These are phyloP conservation scores for Apogon hyalosoma DNA, from an alignment of 2,797 vertebrate species.

Conservation along the genomic window DNA sequence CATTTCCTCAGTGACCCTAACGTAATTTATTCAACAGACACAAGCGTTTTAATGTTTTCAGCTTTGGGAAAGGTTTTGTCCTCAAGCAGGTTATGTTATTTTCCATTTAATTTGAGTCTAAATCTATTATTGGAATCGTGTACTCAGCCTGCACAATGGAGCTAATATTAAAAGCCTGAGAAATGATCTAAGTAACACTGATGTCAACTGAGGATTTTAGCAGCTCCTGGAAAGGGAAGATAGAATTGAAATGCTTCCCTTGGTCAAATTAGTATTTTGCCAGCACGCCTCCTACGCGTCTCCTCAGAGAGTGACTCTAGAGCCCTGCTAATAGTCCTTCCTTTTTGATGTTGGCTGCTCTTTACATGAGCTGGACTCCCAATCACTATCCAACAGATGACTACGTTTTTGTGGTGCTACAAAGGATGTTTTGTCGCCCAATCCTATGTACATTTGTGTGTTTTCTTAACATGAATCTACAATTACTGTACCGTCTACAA, in stretches of 20 bases:
- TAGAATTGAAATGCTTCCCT: constrained; percentile 53
- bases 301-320: constrained; percentile 65
- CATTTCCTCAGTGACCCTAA: constrained; percentile 43
- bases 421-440: constrained; percentile 16
- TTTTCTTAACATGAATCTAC: constrained; percentile 4
- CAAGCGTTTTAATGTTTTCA: constrained; percentile 44
- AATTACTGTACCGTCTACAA: neutral
- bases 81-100: constrained; percentile 11
- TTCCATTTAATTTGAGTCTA: constrained; percentile 34
- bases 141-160: constrained; percentile 26
- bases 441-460: constrained; percentile 6
- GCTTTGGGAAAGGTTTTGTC: constrained; percentile 19
- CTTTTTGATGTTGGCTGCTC: constrained; percentile 57
- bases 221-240: constrained; percentile 51
- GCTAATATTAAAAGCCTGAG: constrained; percentile 36
- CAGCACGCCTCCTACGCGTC: constrained; percentile 58
- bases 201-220: constrained; percentile 52
- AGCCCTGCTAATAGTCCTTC: constrained; percentile 41
- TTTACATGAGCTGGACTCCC: constrained; percentile 50
- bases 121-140: constrained; percentile 29
- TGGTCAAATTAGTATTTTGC: constrained; percentile 68
- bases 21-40: constrained; percentile 63
- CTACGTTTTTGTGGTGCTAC: constrained; percentile 32
- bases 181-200: constrained; percentile 27
- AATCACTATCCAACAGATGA: constrained; percentile 50